Evolutionary conservation across 2,888 invertebrate genomes (phyloP).

Genomic region (Danaus chrysippus): DNA sequence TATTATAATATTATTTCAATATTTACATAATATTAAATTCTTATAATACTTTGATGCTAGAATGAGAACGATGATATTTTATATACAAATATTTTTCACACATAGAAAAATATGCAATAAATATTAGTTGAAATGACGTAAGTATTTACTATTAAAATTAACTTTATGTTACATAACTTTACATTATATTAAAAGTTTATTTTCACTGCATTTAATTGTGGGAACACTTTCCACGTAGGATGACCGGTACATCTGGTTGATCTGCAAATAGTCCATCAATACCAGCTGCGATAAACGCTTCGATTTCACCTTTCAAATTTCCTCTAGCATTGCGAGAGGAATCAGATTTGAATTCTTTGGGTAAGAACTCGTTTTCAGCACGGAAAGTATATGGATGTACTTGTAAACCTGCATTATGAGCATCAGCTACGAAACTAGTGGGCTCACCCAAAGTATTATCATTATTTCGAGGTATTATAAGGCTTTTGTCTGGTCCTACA

Average conservation of each 20-base stretch:
- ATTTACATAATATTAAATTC: too few species aligned
- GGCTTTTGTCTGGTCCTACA: constrained; percentile 64
- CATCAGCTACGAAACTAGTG: constrained; percentile 57
- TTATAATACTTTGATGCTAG: too few species aligned
- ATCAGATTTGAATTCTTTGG: constrained; percentile 52
- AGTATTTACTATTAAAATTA: not conserved
- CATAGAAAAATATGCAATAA: too few species aligned
- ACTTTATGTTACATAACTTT: not conserved
- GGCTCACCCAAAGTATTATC: constrained; percentile 48
- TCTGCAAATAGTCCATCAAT: constrained; percentile 68
- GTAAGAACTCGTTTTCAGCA: constrained; percentile 60
- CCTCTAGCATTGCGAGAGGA: constrained; percentile 48
- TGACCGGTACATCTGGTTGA: constrained; percentile 60
- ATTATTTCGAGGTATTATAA: constrained; percentile 57
- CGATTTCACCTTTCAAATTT: constrained; percentile 53
- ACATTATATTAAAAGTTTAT: not conserved
- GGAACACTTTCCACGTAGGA: constrained; percentile 46
- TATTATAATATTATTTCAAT: too few species aligned
- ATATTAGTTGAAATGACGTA: too few species aligned
- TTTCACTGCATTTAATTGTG: constrained; percentile 4
- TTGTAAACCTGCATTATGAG: constrained; percentile 61
- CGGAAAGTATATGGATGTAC: constrained; percentile 71
- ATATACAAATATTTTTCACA: too few species aligned
- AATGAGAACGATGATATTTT: too few species aligned
- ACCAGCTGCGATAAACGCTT: constrained; percentile 55